Conservation (phyloP, 2,797 vertebrate genomes). For the Microctenopoma lineatum region DNA sequence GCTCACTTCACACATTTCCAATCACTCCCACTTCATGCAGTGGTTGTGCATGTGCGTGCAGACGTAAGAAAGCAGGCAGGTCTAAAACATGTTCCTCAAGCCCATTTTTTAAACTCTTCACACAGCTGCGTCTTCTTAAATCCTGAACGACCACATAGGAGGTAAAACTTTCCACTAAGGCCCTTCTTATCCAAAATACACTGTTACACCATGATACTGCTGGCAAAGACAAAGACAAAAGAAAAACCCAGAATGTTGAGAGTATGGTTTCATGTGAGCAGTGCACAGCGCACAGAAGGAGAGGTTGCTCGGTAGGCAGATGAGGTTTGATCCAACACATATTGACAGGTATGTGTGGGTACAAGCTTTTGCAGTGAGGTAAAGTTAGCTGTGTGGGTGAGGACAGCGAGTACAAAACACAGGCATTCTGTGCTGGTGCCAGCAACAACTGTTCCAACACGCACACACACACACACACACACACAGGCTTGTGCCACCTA, state of each 20-base stretch:
- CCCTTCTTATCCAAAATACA: too few relatives aligned
- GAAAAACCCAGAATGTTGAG: not conserved
- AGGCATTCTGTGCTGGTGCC: slow-evolving; percentile 49
- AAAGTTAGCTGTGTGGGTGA: slow-evolving; percentile 54
- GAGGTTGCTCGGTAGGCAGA: slow-evolving; percentile 33
- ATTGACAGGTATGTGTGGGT: slow-evolving; percentile 63
- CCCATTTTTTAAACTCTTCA: too few relatives aligned
- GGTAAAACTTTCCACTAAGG: too few relatives aligned
- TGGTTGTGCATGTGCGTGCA: too few relatives aligned
- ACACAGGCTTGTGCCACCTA: slow-evolving; percentile 55
- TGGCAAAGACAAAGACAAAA: not conserved
- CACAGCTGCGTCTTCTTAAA: too few relatives aligned
- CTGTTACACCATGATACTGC: too few relatives aligned
- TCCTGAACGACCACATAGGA: too few relatives aligned
- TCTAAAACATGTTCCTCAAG: too few relatives aligned
- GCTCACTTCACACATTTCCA: too few relatives aligned
- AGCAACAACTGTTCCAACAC: slow-evolving; percentile 45
- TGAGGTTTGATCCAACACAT: slow-evolving; percentile 51
- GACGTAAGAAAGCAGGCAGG: too few relatives aligned
- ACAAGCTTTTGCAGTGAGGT: slow-evolving; percentile 37
- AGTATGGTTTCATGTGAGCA: slow-evolving; percentile 22
- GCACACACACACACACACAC: slow-evolving; percentile 28
- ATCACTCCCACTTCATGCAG: too few relatives aligned
- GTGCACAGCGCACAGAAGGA: slow-evolving; percentile 1
- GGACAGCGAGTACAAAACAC: slow-evolving; percentile 48